A percentile compares a stretch with the other conserved stretches of the same genome.
Conservation (phyloP, 1,140 invertebrate genomes). For the Drosophila dunni region DNA sequence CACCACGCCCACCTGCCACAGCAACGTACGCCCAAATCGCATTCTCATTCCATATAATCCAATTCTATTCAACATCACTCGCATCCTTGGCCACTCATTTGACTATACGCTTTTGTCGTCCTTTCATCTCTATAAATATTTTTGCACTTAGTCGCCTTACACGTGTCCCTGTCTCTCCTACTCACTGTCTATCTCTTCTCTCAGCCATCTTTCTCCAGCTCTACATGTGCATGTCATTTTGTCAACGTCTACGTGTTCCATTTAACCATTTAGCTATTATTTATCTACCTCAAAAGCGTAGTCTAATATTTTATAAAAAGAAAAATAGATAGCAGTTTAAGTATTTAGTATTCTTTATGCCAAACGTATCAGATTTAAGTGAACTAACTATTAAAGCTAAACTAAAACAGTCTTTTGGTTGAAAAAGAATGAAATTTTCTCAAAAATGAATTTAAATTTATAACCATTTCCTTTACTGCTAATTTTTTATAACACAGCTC, state of each 20-base stretch:
- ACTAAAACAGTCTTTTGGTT: no score
- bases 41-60: not conserved
- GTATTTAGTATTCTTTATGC: not conserved
- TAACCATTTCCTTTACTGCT: no score
- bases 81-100: conserved; percentile 67
- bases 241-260: conserved; percentile 13
- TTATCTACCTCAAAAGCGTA: conserved; percentile 15
- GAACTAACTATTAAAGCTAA: not conserved
- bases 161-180: conserved; percentile 7
- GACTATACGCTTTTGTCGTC: conserved; percentile 63
- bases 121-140: conserved; percentile 54
- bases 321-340: not conserved
- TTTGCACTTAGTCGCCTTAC: conserved; percentile 44
- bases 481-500: no score
- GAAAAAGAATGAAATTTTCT: no score
- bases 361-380: not conserved
- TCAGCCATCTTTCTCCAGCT: not conserved
- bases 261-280: conserved; percentile 32
- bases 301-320: conserved; percentile 15
- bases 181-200: not conserved
- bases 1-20: not conserved
- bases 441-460: no score
- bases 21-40: not conserved
- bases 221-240: not conserved
- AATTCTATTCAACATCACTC: conserved; percentile 6